Evolutionary conservation across 2,113 vertebrate species (phyloP).

Genomic region (Acanthisitta chloris): DNA sequence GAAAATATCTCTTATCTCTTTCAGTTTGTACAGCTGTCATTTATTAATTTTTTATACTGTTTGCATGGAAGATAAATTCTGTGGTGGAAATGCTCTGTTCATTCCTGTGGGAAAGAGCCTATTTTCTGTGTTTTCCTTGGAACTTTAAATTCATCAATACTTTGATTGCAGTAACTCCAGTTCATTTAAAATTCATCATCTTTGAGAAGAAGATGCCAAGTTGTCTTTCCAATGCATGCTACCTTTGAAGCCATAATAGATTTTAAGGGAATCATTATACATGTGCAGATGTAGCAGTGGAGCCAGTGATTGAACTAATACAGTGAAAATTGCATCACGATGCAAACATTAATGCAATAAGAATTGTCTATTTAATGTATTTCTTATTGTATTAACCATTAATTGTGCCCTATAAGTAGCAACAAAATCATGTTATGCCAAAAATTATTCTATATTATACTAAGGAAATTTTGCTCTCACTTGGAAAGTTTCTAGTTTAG

Average conservation of each 20-base stretch:
- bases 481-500: not conserved
- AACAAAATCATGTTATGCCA: not conserved
- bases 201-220: not conserved
- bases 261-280: slow-evolving; percentile 6
- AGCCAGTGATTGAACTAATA: slow-evolving; percentile 5
- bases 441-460: not conserved
- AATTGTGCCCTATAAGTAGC: not conserved
- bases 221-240: not conserved
- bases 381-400: slow-evolving; percentile 39
- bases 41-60: not conserved
- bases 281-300: not conserved
- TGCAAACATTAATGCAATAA: slow-evolving; percentile 34
- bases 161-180: not conserved
- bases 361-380: slow-evolving; percentile 37
- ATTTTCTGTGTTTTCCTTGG: slow-evolving; percentile 6
- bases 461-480: not conserved
- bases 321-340: not conserved
- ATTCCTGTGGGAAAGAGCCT: not conserved
- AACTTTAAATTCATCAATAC: not conserved
- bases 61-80: not conserved
- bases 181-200: not conserved
- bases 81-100: not conserved
- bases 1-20: not conserved
- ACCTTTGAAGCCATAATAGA: not conserved
- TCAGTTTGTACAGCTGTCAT: not conserved